phyloP scores from a whole-genome alignment of 1,140 invertebrate genomes.

The Philopotamus ludificatus region DNA sequence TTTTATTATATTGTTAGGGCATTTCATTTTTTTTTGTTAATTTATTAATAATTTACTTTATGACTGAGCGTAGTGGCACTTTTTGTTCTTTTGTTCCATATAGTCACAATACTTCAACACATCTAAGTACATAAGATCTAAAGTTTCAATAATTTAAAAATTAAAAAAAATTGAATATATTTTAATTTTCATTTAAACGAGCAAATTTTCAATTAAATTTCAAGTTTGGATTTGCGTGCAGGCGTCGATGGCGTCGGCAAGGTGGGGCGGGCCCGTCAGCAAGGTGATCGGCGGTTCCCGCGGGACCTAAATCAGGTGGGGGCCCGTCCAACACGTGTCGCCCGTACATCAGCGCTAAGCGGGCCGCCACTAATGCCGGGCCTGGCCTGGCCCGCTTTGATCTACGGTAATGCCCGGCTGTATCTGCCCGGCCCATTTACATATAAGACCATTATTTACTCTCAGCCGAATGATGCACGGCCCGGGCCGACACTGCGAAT shows the following conservation, averaged over 20 bases:
- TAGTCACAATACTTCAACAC: too few species aligned
- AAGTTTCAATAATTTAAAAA: too few species aligned
- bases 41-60: too few species aligned
- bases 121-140: too few species aligned
- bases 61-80: too few species aligned
- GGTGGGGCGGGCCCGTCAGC: not conserved
- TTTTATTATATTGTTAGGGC: too few species aligned
- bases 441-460: constrained; percentile 25
- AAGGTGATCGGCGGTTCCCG: not conserved
- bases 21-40: too few species aligned
- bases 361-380: constrained; percentile 20
- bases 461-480: constrained; percentile 31
- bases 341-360: constrained; percentile 31
- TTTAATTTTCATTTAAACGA: too few species aligned
- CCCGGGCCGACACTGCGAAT: constrained; percentile 24
- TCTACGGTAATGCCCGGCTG: constrained; percentile 29
- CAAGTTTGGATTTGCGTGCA: too few species aligned
- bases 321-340: constrained; percentile 22
- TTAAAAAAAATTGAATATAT: too few species aligned
- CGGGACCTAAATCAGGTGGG: constrained; percentile 1
- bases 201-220: too few species aligned
- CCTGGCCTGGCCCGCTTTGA: constrained; percentile 25
- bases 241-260: not conserved
- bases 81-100: too few species aligned
- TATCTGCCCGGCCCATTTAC: constrained; percentile 15